A percentile compares a stretch with the other conserved stretches of the same genome.
phyloP scores from a whole-genome alignment of 2,113 vertebrate species.

The Pseudonaja textilis region DNA sequence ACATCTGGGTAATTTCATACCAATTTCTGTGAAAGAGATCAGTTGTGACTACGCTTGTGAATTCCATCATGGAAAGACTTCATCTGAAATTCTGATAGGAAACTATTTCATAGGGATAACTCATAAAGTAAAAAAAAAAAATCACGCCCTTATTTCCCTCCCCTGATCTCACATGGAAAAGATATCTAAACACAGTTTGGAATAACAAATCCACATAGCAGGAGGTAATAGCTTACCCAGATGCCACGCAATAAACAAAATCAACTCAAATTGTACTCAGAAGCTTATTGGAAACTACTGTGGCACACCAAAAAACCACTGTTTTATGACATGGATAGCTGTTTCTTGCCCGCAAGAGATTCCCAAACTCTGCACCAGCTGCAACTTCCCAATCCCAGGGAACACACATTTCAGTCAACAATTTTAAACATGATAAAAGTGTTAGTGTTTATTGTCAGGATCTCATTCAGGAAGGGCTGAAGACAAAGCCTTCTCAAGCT shows the following conservation, averaged over 20 bases:
- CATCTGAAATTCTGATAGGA: neutral
- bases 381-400: neutral
- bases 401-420: neutral
- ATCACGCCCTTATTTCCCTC: neutral
- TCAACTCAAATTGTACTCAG: neutral
- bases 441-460: neutral
- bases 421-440: neutral
- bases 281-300: neutral
- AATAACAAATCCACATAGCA: neutral
- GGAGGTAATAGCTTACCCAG: neutral
- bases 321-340: neutral
- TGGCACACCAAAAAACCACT: neutral
- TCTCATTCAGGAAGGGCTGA: neutral
- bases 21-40: neutral
- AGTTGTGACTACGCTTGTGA: neutral
- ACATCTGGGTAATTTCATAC: neutral
- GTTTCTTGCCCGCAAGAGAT: neutral
- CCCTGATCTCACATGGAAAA: neutral
- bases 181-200: neutral
- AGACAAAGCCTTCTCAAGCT: neutral
- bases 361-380: neutral
- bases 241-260: neutral
- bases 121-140: neutral
- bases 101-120: neutral
- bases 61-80: neutral